Evolutionary conservation across 2,888 invertebrate species (phyloP).

Genomic region (Invenusta paracnida): DNA sequence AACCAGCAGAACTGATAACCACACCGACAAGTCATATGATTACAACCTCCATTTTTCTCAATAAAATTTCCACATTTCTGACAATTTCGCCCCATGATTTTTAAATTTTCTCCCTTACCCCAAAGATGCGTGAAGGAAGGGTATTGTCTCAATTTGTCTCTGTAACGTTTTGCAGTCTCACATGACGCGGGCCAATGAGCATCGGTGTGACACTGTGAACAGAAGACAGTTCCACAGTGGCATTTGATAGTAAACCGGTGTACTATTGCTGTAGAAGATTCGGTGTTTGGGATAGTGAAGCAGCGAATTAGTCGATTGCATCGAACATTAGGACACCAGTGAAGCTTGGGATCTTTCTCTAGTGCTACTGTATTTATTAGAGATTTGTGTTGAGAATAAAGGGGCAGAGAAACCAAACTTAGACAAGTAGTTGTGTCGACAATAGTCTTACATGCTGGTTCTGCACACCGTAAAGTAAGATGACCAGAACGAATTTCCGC

Average conservation of each 20-base stretch:
- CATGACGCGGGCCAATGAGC: constrained; percentile 13
- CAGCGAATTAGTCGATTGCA: background rate
- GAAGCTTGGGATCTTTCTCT: background rate
- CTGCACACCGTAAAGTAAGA: background rate
- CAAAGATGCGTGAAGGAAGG: background rate
- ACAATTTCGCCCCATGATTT: background rate
- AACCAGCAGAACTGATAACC: background rate
- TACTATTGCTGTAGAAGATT: background rate
- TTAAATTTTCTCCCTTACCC: background rate
- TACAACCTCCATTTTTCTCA: background rate
- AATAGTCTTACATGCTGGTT: background rate
- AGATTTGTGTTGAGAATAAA: background rate
- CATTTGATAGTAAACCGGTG: background rate
- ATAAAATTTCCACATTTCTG: background rate
- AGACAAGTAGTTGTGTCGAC: background rate
- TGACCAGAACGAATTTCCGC: background rate
- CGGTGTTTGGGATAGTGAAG: background rate
- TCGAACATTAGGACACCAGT: background rate
- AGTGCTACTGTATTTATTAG: background rate
- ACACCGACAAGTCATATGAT: constrained; percentile 9
- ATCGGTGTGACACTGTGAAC: background rate
- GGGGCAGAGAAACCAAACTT: background rate
- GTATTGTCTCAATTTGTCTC: background rate
- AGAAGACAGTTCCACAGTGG: background rate
- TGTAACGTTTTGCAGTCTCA: background rate